Conservation (phyloP, 2,797 vertebrate species). For the Macrochelys suwanniensis region DNA sequence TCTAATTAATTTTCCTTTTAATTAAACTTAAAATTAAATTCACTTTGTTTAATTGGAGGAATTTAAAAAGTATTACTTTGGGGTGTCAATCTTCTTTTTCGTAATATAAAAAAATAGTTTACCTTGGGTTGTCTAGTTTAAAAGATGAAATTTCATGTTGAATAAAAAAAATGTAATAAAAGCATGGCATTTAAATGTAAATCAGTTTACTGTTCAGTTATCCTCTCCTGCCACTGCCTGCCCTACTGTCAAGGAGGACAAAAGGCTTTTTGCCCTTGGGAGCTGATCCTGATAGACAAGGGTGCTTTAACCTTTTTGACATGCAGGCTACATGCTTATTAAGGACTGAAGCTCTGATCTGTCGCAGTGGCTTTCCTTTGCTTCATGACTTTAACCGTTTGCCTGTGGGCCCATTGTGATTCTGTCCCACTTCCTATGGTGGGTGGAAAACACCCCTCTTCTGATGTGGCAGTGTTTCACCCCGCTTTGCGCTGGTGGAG, state of each 20-base stretch:
- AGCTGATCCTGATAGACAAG: background rate
- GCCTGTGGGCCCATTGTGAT: background rate
- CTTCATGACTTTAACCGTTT: conserved; percentile 11
- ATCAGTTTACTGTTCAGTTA: conserved; percentile 57
- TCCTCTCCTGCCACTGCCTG: background rate
- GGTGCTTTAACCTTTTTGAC: conserved; percentile 32
- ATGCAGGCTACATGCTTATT: background rate
- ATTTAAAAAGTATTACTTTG: conserved; percentile 86
- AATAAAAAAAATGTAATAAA: conserved; percentile 68
- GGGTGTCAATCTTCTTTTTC: conserved; percentile 81
- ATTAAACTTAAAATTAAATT: conserved; percentile 89
- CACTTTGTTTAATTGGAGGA: conserved; percentile 85
- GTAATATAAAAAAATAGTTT: conserved; percentile 59
- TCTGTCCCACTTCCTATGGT: background rate
- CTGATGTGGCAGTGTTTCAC: accelerated
- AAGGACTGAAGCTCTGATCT: accelerated
- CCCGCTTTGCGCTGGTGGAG: accelerated
- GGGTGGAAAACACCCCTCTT: background rate
- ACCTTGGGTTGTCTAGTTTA: conserved; percentile 74
- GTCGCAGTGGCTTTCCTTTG: background rate
- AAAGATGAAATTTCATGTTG: conserved; percentile 73
- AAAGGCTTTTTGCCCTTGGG: background rate
- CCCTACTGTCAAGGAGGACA: conserved; percentile 2
- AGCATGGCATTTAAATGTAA: conserved; percentile 76
- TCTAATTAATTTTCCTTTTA: conserved; percentile 88